Base-by-base conservation (phyloP, 2,113 vertebrate species). In the Dasyprocta punctata region DNA sequence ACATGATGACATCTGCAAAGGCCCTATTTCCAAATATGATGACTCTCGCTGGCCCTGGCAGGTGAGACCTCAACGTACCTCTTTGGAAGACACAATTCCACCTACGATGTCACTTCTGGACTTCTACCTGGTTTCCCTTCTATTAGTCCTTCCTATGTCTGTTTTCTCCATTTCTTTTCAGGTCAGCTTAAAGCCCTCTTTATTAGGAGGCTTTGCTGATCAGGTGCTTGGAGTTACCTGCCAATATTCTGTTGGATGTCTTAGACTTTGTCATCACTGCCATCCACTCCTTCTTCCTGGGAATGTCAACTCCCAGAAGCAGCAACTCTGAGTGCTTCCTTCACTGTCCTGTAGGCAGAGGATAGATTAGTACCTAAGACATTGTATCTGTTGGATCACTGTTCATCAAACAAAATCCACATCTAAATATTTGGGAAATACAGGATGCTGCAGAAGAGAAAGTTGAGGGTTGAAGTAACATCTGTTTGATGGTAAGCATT, bases 41-140 rank as follows among this genome's bases (percentile, higher is more conserved):
- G 6, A 0, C 9, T 14, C 8, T 36, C 33, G 8, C 5, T 10
- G 8, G 26, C 28, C 9, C 7, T 20, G 2, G 28, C 3, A 30
- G 58, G 44, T 20, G 20, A 33, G n/a, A 65, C 36, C 33, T 67
- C 7, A 36, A 1, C n/a, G 3, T 20, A 44, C 41, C 30, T 88
- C 28, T 71, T 8, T 9, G 7, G 13, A 17, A 36, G 44, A 65
- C 1, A 1, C 22, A 52, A 3, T 38, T 30, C 38, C 22, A 19
- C 6, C 63, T 11, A 0, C 19, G 7, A 54, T 9, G 9, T 5
- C 41, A 10, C 26, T 52, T 41, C 67, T 0, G 7, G 3, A 52
- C 16, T 67, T 67, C 49, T 14, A 0, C 63, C 28, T 75, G 4
- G 11, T 17, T 24, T 52, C 49, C 7, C 24, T 71, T 47, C 58